Base-by-base conservation (phyloP, 2,797 vertebrate species). In the Bradypus variegatus region DNA sequence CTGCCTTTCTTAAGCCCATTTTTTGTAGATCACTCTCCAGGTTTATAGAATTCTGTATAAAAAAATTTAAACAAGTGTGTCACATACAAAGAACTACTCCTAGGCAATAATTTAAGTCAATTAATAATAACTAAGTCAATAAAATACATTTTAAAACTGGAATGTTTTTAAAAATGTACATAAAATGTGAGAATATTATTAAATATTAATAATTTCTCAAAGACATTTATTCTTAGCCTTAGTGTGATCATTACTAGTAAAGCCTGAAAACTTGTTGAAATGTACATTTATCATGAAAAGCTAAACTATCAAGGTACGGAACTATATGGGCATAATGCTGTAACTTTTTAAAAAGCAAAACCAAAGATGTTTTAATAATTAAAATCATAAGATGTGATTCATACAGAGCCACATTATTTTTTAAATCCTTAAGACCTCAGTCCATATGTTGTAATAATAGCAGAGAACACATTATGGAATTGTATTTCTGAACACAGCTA, bases 11-110 rank as follows among this genome's bases (percentile, higher is more conserved):
- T 93, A 60, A 95, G 90, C 90, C 64, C 70, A 93, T 86, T 64
- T 92, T 73, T 86, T 76, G 89, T 91, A 96, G 89, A 36, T 75
- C 81, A 77, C 55, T 78, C 82, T 96, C 94, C 73, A 95, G 12
- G 41, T 94, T 94, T 97, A 90, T 69, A 93, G 53, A 85, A 86
- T 50, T 93, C 97, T 97, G 92, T 75, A 95, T 45, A 60, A 94
- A 73, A 69, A 33, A 38, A 33, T 72, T 91, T 60, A 38, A 91
- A 69, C 14, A 62, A 21, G 2, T 70, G 91, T 94, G 58, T 36
- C 41, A 91, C 16, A 65, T 55, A 78, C 29, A 90, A 78, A 87
- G 53, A 88, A 88, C 69, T 76, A 85, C 70, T 69, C 10, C 12
- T 55, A 85, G 18, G 45, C 21, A 91, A 45, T 62, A 93, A 85